These are phyloP conservation scores for Acanthacorydalis orientalis DNA, from an alignment of 2,888 invertebrate species.

Conservation along the genomic window DNA sequence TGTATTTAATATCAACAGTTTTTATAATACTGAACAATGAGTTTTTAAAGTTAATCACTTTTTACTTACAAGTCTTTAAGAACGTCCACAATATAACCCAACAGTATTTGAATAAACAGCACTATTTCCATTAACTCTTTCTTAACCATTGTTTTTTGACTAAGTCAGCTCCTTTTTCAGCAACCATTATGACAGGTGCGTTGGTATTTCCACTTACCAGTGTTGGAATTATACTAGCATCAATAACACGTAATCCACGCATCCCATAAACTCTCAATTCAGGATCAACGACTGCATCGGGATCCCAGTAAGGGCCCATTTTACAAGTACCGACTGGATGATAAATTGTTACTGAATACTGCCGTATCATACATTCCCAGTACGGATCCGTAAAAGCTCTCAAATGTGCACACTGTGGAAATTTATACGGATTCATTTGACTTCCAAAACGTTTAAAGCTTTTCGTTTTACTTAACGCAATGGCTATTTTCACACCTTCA, in stretches of 20 bases:
- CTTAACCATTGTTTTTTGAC: slow-evolving; percentile 71
- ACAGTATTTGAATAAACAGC: not conserved
- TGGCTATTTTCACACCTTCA: slow-evolving; percentile 72
- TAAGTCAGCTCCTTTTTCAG: slow-evolving; percentile 76
- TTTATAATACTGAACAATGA: too few species aligned
- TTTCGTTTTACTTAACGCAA: slow-evolving; percentile 62
- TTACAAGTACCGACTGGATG: slow-evolving; percentile 78
- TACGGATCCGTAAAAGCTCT: slow-evolving; percentile 54
- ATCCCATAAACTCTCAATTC: slow-evolving; percentile 65
- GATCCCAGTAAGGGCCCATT: slow-evolving; percentile 80
- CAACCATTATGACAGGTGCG: slow-evolving; percentile 78
- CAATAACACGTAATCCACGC: slow-evolving; percentile 61
- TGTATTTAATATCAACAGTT: too few species aligned
- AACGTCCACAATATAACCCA: too few species aligned
- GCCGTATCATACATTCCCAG: slow-evolving; percentile 77
- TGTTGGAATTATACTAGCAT: slow-evolving; percentile 76
- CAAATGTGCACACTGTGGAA: slow-evolving; percentile 59
- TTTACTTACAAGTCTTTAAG: too few species aligned
- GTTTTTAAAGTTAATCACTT: too few species aligned
- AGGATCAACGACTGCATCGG: slow-evolving; percentile 67
- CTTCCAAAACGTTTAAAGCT: slow-evolving; percentile 63
- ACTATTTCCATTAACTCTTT: slow-evolving; percentile 19
- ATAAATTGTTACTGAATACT: slow-evolving; percentile 70
- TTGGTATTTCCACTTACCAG: slow-evolving; percentile 76
- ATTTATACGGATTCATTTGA: slow-evolving; percentile 46